phyloP scores from a whole-genome alignment of 2,888 invertebrate genomes.

The Zhengitettix transpicula region DNA sequence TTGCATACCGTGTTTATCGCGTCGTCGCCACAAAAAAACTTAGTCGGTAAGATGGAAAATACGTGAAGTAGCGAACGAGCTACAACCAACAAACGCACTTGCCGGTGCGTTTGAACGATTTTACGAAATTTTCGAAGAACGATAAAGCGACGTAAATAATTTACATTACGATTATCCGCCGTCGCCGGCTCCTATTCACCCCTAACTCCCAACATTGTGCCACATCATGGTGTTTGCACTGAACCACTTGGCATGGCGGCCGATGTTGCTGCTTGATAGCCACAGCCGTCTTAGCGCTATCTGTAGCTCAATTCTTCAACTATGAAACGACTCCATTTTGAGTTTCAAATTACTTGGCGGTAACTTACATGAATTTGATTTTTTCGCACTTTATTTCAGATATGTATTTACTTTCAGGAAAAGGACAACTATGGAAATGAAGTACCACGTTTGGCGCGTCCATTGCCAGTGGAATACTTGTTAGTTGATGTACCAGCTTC shows the following conservation, averaged over 20 bases:
- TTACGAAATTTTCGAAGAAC: slow-evolving; percentile 11
- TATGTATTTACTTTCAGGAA: slow-evolving; percentile 41
- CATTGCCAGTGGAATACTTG: slow-evolving; percentile 93
- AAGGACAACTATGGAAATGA: slow-evolving; percentile 97
- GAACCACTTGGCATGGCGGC: slow-evolving; percentile 21
- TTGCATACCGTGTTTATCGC: slow-evolving; percentile 14
- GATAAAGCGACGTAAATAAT: slow-evolving; percentile 16
- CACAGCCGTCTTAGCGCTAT: slow-evolving; percentile 9
- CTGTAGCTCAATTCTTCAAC: slow-evolving; percentile 3
- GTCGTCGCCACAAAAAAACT: slow-evolving; percentile 13
- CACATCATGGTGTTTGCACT: slow-evolving; percentile 30
- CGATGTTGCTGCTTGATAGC: slow-evolving; percentile 11
- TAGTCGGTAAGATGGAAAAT: slow-evolving; percentile 13
- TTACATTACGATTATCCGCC: slow-evolving; percentile 22
- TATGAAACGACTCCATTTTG: slow-evolving; percentile 6
- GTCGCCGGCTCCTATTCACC: slow-evolving; percentile 13
- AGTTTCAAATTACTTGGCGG: slow-evolving; percentile 1
- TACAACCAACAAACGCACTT: slow-evolving; percentile 10
- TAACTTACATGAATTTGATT: not conserved
- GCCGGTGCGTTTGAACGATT: slow-evolving; percentile 10
- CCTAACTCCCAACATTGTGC: slow-evolving; percentile 24
- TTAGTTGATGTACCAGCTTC: slow-evolving; percentile 93
- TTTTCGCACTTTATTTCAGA: not conserved
- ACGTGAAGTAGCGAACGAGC: slow-evolving; percentile 13
- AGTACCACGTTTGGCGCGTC: slow-evolving; percentile 80